A percentile compares a stretch with the other conserved stretches of the same genome.
Conservation (phyloP, 2,888 invertebrate genomes). For the Petrophora chlorosata region DNA sequence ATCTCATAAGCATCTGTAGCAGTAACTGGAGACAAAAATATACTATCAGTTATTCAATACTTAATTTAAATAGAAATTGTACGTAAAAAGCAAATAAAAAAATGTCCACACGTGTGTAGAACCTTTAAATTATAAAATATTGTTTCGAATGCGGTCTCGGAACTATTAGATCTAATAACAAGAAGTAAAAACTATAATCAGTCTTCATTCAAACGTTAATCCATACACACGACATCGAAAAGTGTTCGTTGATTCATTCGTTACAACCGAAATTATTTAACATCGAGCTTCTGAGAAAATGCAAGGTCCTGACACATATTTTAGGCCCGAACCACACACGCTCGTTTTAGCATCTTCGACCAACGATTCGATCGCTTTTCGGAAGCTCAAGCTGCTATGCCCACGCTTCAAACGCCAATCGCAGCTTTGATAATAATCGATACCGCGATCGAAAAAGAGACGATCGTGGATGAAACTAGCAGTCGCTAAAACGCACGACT, state of each 20-base stretch:
- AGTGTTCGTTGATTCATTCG: conserved; percentile 20
- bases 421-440: too few species aligned
- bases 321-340: too few species aligned
- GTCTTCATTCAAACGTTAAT: conserved; percentile 74
- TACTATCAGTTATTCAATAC: conserved; percentile 22
- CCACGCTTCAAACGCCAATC: too few species aligned
- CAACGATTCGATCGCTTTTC: too few species aligned
- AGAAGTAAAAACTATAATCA: conserved; percentile 69
- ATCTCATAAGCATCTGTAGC: conserved; percentile 5
- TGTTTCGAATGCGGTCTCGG: conserved; percentile 38
- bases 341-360: too few species aligned
- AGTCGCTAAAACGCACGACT: too few species aligned
- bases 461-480: too few species aligned
- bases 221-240: conserved; percentile 43
- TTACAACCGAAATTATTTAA: conserved; percentile 7
- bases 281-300: conserved; percentile 21
- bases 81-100: conserved; percentile 44
- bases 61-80: conserved; percentile 39
- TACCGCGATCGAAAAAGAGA: too few species aligned
- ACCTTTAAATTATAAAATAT: conserved; percentile 31
- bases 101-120: conserved; percentile 34
- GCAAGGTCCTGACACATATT: conserved; percentile 23
- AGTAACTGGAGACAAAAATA: conserved; percentile 9
- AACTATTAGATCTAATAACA: conserved; percentile 55
- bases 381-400: too few species aligned